phyloP scores from a whole-genome alignment of 2,888 invertebrate species.

The Allacma fusca region DNA sequence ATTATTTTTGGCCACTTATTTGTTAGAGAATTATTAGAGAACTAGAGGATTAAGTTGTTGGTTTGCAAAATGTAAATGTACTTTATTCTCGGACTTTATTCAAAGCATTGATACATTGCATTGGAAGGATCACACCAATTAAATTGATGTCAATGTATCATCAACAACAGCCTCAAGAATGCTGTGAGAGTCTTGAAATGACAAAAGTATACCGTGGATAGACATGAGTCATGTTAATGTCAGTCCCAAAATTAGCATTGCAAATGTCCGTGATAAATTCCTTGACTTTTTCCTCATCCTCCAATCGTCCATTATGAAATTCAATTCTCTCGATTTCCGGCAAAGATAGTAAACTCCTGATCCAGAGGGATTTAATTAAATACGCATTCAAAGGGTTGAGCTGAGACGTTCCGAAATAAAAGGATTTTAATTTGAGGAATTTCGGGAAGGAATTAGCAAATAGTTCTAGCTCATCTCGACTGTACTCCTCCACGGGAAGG shows the following conservation, averaged over 20 bases:
- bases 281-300: constrained; percentile 10
- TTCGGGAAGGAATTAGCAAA: constrained; percentile 21
- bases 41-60: no score
- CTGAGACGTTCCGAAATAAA: constrained; percentile 34
- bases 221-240: not conserved
- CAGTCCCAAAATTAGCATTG: not conserved
- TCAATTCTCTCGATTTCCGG: constrained; percentile 30
- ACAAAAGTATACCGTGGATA: constrained; percentile 13
- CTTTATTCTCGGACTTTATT: no score
- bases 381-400: constrained; percentile 28
- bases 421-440: constrained; percentile 19
- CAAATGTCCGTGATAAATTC: not conserved
- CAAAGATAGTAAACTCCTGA: not conserved
- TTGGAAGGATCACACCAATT: no score
- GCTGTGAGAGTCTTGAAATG: no score
- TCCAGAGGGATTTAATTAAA: constrained; percentile 26
- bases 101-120: no score
- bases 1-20: no score
- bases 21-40: no score
- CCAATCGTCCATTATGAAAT: constrained; percentile 34
- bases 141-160: no score
- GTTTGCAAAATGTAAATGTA: no score
- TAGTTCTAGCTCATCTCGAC: constrained; percentile 37
- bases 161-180: no score
- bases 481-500: constrained; percentile 32